These are phyloP conservation scores for Conomelus anceps DNA, from an alignment of 2,888 invertebrate genomes.

Conservation along the genomic window DNA sequence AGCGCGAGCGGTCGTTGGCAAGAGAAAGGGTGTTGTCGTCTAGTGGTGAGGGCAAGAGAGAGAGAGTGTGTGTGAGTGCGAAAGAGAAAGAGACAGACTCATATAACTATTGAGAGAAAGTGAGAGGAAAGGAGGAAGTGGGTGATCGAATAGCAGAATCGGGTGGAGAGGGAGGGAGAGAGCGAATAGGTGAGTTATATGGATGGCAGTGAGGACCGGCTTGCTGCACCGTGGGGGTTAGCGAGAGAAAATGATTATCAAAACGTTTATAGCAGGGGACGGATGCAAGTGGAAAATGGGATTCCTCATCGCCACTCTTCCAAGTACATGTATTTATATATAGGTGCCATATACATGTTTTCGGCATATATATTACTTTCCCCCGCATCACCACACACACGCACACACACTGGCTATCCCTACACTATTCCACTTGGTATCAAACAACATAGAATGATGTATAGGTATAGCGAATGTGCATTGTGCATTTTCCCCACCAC, in stretches of 20 bases:
- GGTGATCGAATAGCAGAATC: not conserved
- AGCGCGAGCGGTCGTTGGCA: slow-evolving; percentile 4
- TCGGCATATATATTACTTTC: not conserved
- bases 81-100: slow-evolving; percentile 8
- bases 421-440: not conserved
- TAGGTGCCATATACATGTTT: not conserved
- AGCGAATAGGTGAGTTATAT: not conserved
- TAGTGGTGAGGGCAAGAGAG: slow-evolving; percentile 1
- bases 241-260: slow-evolving; percentile 17
- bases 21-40: slow-evolving; percentile 6
- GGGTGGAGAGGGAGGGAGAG: slow-evolving; percentile 12
- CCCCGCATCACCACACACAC: not conserved
- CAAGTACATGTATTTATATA: not conserved
- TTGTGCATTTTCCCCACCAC: not conserved
- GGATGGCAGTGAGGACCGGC: too few relatives aligned
- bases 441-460: not conserved
- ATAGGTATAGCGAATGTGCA: not conserved
- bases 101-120: not conserved
- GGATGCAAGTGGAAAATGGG: slow-evolving; percentile 21
- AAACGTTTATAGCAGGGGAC: slow-evolving; percentile 17
- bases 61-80: not conserved
- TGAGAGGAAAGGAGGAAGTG: slow-evolving; percentile 6
- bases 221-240: not conserved
- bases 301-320: not conserved
- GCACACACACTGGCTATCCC: not conserved